These are phyloP conservation scores for Astropecten irregularis DNA, from an alignment of 53 echinoderm and acorn worm species.

Conservation along the genomic window DNA sequence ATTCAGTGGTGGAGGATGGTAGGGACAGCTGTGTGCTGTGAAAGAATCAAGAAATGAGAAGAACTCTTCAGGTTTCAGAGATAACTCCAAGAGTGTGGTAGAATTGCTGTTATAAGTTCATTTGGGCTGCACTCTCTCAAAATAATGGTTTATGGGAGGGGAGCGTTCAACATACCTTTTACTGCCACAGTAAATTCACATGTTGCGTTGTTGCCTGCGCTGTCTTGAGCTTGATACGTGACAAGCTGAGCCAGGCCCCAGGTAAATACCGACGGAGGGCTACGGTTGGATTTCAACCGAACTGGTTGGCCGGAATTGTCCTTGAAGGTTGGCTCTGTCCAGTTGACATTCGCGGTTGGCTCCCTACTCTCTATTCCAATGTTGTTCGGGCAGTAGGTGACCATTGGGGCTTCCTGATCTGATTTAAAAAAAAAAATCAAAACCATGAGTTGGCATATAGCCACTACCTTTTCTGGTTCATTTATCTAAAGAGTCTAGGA, in stretches of 20 bases:
- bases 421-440: not conserved
- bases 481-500: not conserved
- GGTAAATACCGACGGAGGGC: conserved; percentile 23
- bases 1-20: conserved; percentile 39
- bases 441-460: not conserved
- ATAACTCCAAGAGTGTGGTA: not conserved
- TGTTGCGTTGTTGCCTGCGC: conserved; percentile 36
- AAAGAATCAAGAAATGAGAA: not conserved
- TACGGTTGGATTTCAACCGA: not conserved
- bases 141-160: no score
- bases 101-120: no score
- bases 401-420: conserved; percentile 52
- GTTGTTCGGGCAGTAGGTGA: conserved; percentile 32
- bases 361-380: conserved; percentile 12
- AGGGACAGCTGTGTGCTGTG: conserved; percentile 56
- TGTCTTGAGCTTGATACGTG: conserved; percentile 38
- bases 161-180: no score
- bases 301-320: conserved; percentile 51
- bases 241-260: conserved; percentile 20
- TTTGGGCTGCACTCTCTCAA: no score
- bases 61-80: no score
- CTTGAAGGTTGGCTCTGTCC: conserved; percentile 47
- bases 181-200: conserved; percentile 73
- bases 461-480: not conserved
- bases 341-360: not conserved